Base-by-base conservation (phyloP, 53 echinoderm and acorn worm genomes). In the Crossaster papposus region DNA sequence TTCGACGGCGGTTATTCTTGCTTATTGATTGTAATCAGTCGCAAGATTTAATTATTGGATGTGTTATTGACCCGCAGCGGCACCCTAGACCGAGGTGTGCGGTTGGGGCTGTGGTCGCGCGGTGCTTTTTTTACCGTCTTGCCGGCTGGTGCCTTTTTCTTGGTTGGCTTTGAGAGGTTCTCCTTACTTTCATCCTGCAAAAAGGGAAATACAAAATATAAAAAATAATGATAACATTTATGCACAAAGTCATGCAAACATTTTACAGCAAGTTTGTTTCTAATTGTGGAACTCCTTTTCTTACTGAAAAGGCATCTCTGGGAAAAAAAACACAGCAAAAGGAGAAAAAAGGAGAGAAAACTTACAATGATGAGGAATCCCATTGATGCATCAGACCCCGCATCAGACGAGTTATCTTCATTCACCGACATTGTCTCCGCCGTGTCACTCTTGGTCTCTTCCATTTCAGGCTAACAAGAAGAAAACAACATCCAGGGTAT, bases 161-260 rank as follows among this genome's bases (percentile, higher is more conserved):
- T 72, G 2, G 76, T 55, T 12, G 87, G 87, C 18, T 87, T 87
- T 15, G 63, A 20, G 26, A 87, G 77, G 36, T 87, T 87, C 62
- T 87, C 87, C 36, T 87, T 87, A 52, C 62, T 77, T 4, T 87
- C 87, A 4, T 87, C 87, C 87, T 87, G 87, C 34, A 22, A 51
- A 50, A 2, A 54, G 34, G 44, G 44, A 44, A 44, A 44, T 9
- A 44, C 5, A 87, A 14, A 0, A 87, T 7, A 87, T 62, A 24
- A 18, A 31, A 76, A 64, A 8, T 23, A 68, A 33, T 32, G 13
- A 12, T 20, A 71, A 71, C 44, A 44, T 44, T 44, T 44, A 9
- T 44, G 44, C 44, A 5, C 9, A 7, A 44, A 44, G 9, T 44
- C 6, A 7, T 44, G 44, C 44, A 44, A 44, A 44, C 44, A 44